Conservation (phyloP, 2,888 invertebrate species). For the Rambutsinella grinnellia region DNA sequence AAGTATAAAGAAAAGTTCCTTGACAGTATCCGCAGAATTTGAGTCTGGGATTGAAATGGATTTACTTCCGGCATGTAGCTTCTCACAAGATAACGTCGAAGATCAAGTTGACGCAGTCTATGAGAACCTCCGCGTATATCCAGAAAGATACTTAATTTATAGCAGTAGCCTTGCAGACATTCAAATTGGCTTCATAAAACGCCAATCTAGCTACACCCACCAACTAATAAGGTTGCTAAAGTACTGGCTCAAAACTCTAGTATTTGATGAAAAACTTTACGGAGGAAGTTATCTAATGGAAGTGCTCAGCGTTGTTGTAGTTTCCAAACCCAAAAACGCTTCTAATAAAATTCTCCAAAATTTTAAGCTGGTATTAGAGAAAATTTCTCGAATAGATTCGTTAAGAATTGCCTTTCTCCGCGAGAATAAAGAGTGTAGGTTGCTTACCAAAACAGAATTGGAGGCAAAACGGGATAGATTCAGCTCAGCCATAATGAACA, state of each 20-base stretch:
- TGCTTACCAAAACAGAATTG: not conserved
- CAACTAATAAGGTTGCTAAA: constrained; percentile 16
- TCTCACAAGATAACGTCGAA: not conserved
- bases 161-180: constrained; percentile 5
- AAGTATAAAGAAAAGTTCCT: not conserved
- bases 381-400: not conserved
- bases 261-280: constrained; percentile 11
- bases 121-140: not conserved
- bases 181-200: constrained; percentile 8
- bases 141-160: not conserved
- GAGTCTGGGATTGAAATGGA: constrained; percentile 38
- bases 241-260: constrained; percentile 27
- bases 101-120: not conserved
- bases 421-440: not conserved
- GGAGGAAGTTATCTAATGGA: constrained; percentile 35
- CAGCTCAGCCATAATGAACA: not conserved
- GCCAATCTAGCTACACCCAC: constrained; percentile 2
- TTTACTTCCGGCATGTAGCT: constrained; percentile 36
- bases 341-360: not conserved
- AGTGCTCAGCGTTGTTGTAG: constrained; percentile 16
- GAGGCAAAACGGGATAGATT: no score
- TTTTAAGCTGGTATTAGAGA: constrained; percentile 11
- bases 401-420: constrained; percentile 23
- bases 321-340: not conserved
- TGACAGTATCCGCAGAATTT: constrained; percentile 16